These are phyloP conservation scores for Macroramphosus scolopax DNA, from an alignment of 2,797 vertebrate species.

Conservation along the genomic window DNA sequence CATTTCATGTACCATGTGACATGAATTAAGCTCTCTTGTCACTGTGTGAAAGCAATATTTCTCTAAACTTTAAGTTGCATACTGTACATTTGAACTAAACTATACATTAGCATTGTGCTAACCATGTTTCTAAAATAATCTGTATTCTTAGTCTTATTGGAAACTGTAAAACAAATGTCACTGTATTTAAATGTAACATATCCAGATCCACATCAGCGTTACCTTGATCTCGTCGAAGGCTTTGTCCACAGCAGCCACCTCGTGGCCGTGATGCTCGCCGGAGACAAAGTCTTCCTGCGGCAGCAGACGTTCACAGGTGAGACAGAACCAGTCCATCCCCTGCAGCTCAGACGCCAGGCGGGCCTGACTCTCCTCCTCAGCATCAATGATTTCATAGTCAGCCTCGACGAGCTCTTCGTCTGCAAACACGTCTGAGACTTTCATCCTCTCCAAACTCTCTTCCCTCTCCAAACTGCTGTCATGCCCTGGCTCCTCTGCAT, in stretches of 20 bases:
- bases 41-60: too few species aligned
- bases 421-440: constrained; percentile 54
- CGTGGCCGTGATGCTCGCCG: constrained; percentile 84
- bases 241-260: constrained; percentile 80
- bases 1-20: too few species aligned
- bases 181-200: neutral
- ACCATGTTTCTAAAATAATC: too few species aligned
- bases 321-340: constrained; percentile 87
- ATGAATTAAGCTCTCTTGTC: too few species aligned
- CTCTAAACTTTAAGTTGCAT: too few species aligned
- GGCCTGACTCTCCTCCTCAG: constrained; percentile 72
- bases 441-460: constrained; percentile 43
- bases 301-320: constrained; percentile 84
- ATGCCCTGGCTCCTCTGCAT: constrained; percentile 39
- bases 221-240: constrained; percentile 88
- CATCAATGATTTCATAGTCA: constrained; percentile 82
- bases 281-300: constrained; percentile 77
- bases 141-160: too few species aligned
- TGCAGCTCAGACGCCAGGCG: constrained; percentile 75
- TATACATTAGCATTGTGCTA: too few species aligned
- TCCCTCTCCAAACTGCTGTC: constrained; percentile 18
- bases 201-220: neutral
- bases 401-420: constrained; percentile 75
- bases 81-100: too few species aligned
- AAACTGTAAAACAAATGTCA: neutral